Conservation (phyloP, 2,888 invertebrate genomes). For the Drosophila fulvimacula region DNA sequence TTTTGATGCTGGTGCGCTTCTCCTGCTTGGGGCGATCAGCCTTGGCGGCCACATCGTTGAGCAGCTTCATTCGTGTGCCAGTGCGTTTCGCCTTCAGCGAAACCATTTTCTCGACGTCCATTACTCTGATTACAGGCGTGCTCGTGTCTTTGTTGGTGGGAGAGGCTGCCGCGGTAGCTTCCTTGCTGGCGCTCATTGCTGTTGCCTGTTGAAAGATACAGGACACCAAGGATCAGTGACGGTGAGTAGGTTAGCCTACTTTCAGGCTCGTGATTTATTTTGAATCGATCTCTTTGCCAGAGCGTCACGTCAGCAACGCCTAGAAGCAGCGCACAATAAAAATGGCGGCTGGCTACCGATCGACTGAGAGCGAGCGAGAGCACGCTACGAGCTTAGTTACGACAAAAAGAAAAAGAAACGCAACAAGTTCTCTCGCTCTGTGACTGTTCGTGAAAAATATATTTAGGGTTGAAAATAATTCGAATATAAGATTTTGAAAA, state of each 20-base stretch:
- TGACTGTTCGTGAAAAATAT: conserved; percentile 54
- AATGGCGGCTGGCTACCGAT: conserved; percentile 62
- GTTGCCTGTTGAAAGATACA: conserved; percentile 6
- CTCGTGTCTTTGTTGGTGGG: conserved; percentile 12
- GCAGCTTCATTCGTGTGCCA: conserved; percentile 62
- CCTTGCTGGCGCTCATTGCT: conserved; percentile 61
- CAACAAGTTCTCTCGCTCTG: conserved; percentile 57
- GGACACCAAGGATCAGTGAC: conserved; percentile 55
- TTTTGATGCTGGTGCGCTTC: conserved; percentile 66
- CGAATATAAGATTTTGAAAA: conserved; percentile 57
- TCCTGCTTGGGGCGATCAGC: conserved; percentile 41
- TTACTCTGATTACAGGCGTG: conserved; percentile 59
- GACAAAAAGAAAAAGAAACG: conserved; percentile 34
- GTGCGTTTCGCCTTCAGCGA: conserved; percentile 46
- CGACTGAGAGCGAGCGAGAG: conserved; percentile 55
- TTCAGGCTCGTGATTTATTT: conserved; percentile 67
- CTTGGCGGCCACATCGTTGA: conserved; percentile 53
- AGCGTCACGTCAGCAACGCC: conserved; percentile 78
- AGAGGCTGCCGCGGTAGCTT: conserved; percentile 12
- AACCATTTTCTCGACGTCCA: conserved; percentile 60
- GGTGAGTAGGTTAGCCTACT: conserved; percentile 59
- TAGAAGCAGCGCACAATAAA: conserved; percentile 73
- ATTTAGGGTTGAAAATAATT: conserved; percentile 71
- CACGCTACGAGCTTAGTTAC: conserved; percentile 38
- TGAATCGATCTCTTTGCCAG: conserved; percentile 55